Base-by-base conservation (phyloP, 2,797 vertebrate species). In the Malurus splendens region DNA sequence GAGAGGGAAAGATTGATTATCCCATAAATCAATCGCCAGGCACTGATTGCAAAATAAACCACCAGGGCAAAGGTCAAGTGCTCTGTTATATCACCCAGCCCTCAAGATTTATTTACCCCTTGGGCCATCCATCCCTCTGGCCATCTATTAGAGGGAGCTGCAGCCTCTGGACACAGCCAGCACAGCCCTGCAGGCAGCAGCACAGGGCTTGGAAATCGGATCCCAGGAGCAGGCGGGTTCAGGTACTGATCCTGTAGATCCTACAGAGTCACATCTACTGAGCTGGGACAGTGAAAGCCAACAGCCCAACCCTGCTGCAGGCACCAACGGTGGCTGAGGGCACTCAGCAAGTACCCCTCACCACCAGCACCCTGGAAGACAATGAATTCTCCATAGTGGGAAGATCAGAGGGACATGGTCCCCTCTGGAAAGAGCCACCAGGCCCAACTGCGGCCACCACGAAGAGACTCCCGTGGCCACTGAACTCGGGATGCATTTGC, bases 11-110 rank as follows among this genome's bases (percentile, higher is more conserved):
- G 87, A 92, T 54, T 72, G 86, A 95, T 80, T 93, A 76, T 83
- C 67, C 84, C 51, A 74, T 81, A 83, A 92, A 95, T 94, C 89
- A 90, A 66, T 83, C 1, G 54, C 87, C 74, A 52, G 78, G 55
- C 55, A 57, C 82, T 45, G 76, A 90, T 92, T 81, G 79, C 71
- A 74, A 95, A 95, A 94, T 70, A 90, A 94, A 94, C 65, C 66
- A 62, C 82, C n/a, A 5, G 52, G 85, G 48, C 83, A 92, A 91
- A 89, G 86, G 82, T 90, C 42, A 82, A 91, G 74, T 74, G 67
- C 54, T 92, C 86, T 93, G 60, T 67, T 78, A 80, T 68, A 80
- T 57, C 93, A 89, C 66, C 27, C 54, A 90, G 48, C 68, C 83
- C 78, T 74, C 64, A 70, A 79, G 81, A 93, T 93, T 91, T 92